A percentile compares a stretch with the other conserved stretches of the same genome.
These are phyloP conservation scores for Brenthis daphne DNA, from an alignment of 2,888 invertebrate species.

Conservation along the genomic window DNA sequence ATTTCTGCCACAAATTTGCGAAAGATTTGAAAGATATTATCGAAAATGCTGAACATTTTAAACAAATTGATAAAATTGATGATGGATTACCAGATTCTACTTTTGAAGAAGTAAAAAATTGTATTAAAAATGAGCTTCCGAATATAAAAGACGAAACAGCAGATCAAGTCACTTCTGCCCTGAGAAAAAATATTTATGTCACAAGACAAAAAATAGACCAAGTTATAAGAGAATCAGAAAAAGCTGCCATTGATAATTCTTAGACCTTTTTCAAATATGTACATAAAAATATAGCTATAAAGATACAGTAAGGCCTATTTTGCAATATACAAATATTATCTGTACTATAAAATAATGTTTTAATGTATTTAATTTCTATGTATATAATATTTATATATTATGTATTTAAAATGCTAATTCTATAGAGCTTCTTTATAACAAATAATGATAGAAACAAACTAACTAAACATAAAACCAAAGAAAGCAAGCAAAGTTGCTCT, in stretches of 20 bases:
- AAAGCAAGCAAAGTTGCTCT: too few relatives aligned
- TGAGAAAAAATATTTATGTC: constrained; percentile 43
- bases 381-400: too few relatives aligned
- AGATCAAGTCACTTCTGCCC: constrained; percentile 43
- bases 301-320: not conserved
- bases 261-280: not conserved
- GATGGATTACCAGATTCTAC: constrained; percentile 44
- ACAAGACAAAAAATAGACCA: constrained; percentile 45
- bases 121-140: constrained; percentile 42
- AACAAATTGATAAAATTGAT: constrained; percentile 31
- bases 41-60: constrained; percentile 23
- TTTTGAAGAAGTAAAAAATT: constrained; percentile 44
- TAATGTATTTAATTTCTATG: too few relatives aligned
- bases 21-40: constrained; percentile 46
- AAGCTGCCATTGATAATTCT: constrained; percentile 30
- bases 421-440: too few relatives aligned
- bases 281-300: not conserved
- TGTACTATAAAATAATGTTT: too few relatives aligned
- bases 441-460: too few relatives aligned
- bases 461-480: too few relatives aligned
- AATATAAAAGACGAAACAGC: constrained; percentile 42
- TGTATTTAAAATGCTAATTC: too few relatives aligned
- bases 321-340: too few relatives aligned
- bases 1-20: constrained; percentile 48
- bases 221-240: constrained; percentile 41